These are phyloP conservation scores for Misgurnus mizolepis DNA, from an alignment of 2,113 vertebrate species.

Conservation along the genomic window DNA sequence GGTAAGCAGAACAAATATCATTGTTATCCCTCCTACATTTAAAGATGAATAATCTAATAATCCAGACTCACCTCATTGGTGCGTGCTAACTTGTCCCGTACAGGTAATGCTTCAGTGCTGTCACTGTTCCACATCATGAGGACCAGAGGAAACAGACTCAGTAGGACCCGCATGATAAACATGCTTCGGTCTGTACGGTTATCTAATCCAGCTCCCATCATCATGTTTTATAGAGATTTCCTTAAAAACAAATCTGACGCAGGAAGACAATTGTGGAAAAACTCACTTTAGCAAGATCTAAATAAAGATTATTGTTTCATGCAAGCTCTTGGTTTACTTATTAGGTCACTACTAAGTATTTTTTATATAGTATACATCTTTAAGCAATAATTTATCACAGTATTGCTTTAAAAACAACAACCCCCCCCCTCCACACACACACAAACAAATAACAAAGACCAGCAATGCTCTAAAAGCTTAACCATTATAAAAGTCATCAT, in stretches of 20 bases:
- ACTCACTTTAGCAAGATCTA: conserved; percentile 12
- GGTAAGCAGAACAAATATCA: too few species aligned
- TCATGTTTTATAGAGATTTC: conserved; percentile 45
- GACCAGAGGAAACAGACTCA: conserved; percentile 60
- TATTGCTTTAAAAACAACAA: not conserved
- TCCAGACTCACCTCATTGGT: conserved; percentile 61
- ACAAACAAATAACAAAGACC: not conserved
- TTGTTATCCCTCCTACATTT: too few species aligned
- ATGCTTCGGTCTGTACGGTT: not conserved
- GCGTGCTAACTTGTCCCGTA: conserved; percentile 47
- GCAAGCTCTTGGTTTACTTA: too few species aligned
- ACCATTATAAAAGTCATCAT: not conserved
- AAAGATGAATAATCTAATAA: not conserved
- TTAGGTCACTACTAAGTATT: too few species aligned
- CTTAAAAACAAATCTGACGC: conserved; percentile 35
- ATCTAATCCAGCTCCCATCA: conserved; percentile 19
- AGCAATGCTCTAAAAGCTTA: not conserved
- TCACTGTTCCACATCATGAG: conserved; percentile 44
- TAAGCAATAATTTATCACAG: too few species aligned
- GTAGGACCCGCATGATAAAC: conserved; percentile 43
- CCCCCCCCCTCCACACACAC: not conserved
- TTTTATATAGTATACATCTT: too few species aligned
- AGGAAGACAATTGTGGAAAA: conserved; percentile 38
- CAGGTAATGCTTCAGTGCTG: conserved; percentile 22
- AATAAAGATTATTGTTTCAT: not conserved